Evolutionary conservation across 2,797 vertebrate species (phyloP).

Genomic region (Octomys mimax): DNA sequence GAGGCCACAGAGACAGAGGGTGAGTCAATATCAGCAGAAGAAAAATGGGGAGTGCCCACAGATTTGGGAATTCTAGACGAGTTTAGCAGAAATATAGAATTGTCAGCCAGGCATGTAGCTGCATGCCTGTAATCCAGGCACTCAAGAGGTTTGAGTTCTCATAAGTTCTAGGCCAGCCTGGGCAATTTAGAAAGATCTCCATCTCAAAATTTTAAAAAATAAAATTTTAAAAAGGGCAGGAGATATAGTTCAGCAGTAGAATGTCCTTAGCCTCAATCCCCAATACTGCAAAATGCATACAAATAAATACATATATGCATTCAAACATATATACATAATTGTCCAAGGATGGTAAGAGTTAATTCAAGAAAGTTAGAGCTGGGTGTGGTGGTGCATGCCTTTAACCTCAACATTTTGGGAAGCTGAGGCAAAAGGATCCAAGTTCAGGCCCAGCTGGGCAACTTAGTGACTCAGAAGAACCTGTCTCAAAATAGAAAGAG

Average conservation of each 20-base stretch:
- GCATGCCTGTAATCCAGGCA: neutral
- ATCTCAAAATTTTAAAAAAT: neutral
- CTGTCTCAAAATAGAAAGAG: neutral
- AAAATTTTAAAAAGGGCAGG: neutral
- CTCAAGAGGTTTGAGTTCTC: too few relatives aligned
- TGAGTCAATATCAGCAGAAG: neutral
- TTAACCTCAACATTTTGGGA: neutral
- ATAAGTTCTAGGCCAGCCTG: neutral
- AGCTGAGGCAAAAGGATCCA: neutral
- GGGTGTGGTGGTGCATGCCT: neutral
- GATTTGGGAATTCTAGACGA: neutral
- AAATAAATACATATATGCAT: neutral
- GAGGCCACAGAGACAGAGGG: neutral
- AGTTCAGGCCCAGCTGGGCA: neutral
- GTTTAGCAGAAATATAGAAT: neutral
- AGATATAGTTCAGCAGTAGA: neutral
- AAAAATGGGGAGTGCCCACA: accelerated
- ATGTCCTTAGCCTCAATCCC: neutral
- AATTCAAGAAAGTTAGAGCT: neutral
- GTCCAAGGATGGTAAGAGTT: neutral
- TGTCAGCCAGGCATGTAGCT: neutral
- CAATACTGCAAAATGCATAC: neutral
- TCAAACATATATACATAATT: neutral
- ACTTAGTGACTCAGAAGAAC: neutral
- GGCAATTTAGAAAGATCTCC: neutral